Evolutionary conservation across 2,797 vertebrate species (phyloP), one percentile per base, ranked within the genome.

Genomic region (Halcyon chelicuti): DNA sequence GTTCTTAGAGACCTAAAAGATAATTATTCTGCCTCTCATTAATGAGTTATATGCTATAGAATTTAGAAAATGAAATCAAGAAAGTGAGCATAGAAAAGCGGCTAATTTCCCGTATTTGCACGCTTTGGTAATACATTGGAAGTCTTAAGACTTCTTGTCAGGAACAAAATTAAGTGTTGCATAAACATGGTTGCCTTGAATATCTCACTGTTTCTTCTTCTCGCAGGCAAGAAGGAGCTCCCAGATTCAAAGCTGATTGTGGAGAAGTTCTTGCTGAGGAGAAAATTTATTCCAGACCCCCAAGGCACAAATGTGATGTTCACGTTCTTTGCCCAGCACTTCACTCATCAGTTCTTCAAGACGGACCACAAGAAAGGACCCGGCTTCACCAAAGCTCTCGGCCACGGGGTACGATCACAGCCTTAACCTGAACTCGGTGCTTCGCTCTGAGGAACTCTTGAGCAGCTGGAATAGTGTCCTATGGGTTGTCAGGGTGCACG

Each of bases 301-400:
- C 99, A 99, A 96, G 98, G 98, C 88, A 98, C 99, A 75, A 99
- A 99, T 31, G 96, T 99, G 93, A 99, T 99, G 99, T 99, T 99
- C 73, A 99, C 99, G 0, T 99, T 99, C 98, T 99, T 99, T 62
- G 99, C 99, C 17, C 99, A 99, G 80, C 99, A 99, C 94, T 99
- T 99, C 95, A 99, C 99, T 2, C 99, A 99, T 84, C 99, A 99
- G 80, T 99, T 99, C 98, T 99, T 99, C 95, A 99, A 99, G 98
- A 98, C 99, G 0, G 99, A 99, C 86, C 97, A 98, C 93, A 99
- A 99, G 87, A 98, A 96, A 93, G 99, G 99, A 28, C 99, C 99
- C 22, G 99, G 98, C 63, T 99, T 99, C 96, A 99, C 99, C 5
- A 95, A 85, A 42, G 99, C 97, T 6, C 90, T 98, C 4, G 99